These are phyloP conservation scores for Colossoma macropomum DNA, from an alignment of 2,113 vertebrate species.

Conservation along the genomic window DNA sequence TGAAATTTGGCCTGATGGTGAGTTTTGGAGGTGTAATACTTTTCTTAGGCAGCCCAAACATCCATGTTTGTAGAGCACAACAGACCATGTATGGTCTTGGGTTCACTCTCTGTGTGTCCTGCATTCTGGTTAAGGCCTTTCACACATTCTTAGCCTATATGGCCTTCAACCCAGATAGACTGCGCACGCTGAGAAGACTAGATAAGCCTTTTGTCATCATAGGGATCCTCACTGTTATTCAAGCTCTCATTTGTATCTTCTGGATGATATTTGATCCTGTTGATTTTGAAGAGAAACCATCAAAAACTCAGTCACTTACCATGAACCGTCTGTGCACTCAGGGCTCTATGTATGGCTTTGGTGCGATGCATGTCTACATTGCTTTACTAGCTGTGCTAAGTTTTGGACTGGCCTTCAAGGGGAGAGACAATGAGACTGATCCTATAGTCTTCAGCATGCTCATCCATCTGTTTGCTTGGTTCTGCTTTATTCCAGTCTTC, in stretches of 20 bases:
- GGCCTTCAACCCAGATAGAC: slow-evolving; percentile 53
- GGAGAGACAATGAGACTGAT: too few relatives aligned
- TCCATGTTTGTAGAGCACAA: slow-evolving; percentile 65
- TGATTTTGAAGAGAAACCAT: not conserved
- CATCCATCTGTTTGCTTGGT: too few relatives aligned
- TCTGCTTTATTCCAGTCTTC: too few relatives aligned
- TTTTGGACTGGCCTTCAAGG: too few relatives aligned
- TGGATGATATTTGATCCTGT: slow-evolving; percentile 68
- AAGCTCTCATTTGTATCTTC: slow-evolving; percentile 66
- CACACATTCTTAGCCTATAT: slow-evolving; percentile 66
- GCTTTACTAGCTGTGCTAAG: too few relatives aligned
- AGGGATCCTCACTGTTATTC: slow-evolving; percentile 49
- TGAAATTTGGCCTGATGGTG: slow-evolving; percentile 66
- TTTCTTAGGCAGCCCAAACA: slow-evolving; percentile 68
- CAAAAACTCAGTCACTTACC: not conserved
- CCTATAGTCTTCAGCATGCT: too few relatives aligned
- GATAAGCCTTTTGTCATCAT: slow-evolving; percentile 64
- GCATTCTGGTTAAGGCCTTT: slow-evolving; percentile 69
- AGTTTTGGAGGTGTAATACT: slow-evolving; percentile 67
- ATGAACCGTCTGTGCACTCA: too few relatives aligned
- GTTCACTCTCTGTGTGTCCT: slow-evolving; percentile 75
- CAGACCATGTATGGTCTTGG: slow-evolving; percentile 72
- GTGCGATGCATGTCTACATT: too few relatives aligned
- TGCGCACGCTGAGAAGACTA: slow-evolving; percentile 38
- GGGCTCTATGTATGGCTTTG: too few relatives aligned